Conservation (phyloP, 2,888 invertebrate genomes). For the Ametastegia equiseti region DNA sequence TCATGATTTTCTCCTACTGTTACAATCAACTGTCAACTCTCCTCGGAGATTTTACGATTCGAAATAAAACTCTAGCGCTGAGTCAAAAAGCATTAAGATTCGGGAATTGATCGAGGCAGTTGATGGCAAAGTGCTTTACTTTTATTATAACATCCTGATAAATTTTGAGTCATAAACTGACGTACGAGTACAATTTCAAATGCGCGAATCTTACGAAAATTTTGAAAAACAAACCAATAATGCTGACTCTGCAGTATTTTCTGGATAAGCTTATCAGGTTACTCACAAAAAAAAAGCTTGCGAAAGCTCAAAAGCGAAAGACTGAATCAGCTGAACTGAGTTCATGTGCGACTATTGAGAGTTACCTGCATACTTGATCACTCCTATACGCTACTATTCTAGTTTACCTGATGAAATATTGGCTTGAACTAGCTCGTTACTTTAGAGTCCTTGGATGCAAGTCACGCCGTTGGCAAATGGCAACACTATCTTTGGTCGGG, state of each 20-base stretch:
- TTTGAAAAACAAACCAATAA: background rate
- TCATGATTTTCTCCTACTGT: background rate
- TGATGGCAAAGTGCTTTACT: background rate
- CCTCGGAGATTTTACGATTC: background rate
- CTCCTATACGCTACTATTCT: too few relatives aligned
- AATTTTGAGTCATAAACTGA: background rate
- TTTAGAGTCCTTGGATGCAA: too few relatives aligned
- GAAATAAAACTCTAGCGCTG: background rate
- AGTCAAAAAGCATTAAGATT: background rate
- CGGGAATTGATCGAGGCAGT: constrained; percentile 2
- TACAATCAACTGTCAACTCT: background rate
- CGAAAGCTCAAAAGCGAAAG: background rate
- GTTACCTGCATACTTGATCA: too few relatives aligned
- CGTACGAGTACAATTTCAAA: background rate
- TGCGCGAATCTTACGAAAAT: background rate
- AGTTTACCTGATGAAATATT: too few relatives aligned
- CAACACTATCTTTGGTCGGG: too few relatives aligned
- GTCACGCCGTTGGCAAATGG: too few relatives aligned
- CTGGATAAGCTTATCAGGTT: background rate
- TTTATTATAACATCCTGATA: background rate
- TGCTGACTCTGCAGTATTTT: background rate
- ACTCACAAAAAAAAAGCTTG: background rate
- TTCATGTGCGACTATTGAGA: too few relatives aligned
- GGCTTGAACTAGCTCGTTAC: background rate
- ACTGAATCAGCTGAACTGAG: background rate